phyloP scores from a whole-genome alignment of 2,113 vertebrate species.

The Poeciliopsis occidentalis region DNA sequence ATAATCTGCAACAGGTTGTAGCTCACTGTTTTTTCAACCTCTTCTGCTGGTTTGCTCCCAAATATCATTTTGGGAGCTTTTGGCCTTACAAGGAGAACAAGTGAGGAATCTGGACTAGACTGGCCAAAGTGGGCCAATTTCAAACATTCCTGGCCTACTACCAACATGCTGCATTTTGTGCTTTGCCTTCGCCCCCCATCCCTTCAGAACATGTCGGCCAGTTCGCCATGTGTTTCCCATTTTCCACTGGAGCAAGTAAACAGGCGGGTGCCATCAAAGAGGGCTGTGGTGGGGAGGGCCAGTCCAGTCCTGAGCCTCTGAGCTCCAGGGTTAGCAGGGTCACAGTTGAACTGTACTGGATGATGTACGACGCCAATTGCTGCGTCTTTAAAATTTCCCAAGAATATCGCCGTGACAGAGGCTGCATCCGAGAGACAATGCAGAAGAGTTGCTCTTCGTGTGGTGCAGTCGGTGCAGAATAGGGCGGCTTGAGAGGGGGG shows the following conservation, averaged over 20 bases:
- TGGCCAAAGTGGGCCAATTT: constrained; percentile 59
- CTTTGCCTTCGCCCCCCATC: constrained; percentile 13
- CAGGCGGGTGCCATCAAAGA: constrained; percentile 65
- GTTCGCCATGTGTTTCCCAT: constrained; percentile 73
- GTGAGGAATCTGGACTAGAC: constrained; percentile 64
- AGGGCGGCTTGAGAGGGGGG: constrained; percentile 6
- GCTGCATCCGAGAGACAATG: background rate
- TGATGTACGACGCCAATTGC: background rate
- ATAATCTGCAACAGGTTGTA: constrained; percentile 33
- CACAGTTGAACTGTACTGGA: constrained; percentile 24
- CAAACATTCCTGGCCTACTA: constrained; percentile 69
- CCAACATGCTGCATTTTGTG: constrained; percentile 58
- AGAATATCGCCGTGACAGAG: background rate
- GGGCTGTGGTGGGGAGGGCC: constrained; percentile 36
- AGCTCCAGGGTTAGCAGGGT: constrained; percentile 49
- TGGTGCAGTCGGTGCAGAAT: constrained; percentile 22
- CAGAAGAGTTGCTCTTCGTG: constrained; percentile 21
- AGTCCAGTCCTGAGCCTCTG: constrained; percentile 28
- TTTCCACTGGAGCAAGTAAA: constrained; percentile 66
- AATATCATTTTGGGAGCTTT: constrained; percentile 57
- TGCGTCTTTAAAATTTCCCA: background rate
- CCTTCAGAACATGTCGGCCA: constrained; percentile 51
- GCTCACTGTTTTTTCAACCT: constrained; percentile 46
- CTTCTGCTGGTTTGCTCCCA: constrained; percentile 36
- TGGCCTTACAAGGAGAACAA: constrained; percentile 70